These are phyloP conservation scores for Bursaphelenchus mucronatus DNA, from an alignment of 1,140 invertebrate genomes.

Conservation along the genomic window DNA sequence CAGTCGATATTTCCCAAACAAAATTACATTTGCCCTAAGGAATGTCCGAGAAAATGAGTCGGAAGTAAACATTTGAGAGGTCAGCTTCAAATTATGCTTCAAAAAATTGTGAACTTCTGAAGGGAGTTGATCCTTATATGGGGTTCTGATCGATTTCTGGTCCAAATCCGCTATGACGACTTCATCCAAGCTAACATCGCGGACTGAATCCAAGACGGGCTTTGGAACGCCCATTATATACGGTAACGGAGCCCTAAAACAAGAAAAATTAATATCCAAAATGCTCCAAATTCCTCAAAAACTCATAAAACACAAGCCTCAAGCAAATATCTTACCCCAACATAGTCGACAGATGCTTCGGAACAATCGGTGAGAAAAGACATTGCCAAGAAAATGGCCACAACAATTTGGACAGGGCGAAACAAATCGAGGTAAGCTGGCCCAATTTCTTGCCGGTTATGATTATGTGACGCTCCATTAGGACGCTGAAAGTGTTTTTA, in stretches of 20 bases:
- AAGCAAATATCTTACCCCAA: background rate
- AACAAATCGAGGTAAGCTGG: slow-evolving; percentile 12
- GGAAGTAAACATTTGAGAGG: slow-evolving; percentile 2
- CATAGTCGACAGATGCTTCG: too few relatives aligned
- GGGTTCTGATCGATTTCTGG: slow-evolving; percentile 6
- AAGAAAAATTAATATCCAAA: background rate
- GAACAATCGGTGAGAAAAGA: too few relatives aligned
- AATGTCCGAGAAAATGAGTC: slow-evolving; percentile 19
- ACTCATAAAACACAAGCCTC: background rate
- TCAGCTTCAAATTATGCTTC: slow-evolving; percentile 19
- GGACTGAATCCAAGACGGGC: background rate
- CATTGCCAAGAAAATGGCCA: slow-evolving; percentile 8
- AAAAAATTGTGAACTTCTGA: slow-evolving; percentile 6
- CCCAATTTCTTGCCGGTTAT: slow-evolving; percentile 14
- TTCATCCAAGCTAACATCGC: slow-evolving; percentile 1
- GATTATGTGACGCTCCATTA: slow-evolving; percentile 14
- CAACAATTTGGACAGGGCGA: slow-evolving; percentile 4
- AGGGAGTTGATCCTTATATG: slow-evolving; percentile 1
- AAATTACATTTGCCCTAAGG: background rate
- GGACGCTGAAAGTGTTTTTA: background rate
- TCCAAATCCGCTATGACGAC: slow-evolving; percentile 11
- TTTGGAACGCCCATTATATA: slow-evolving; percentile 17
- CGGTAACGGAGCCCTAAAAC: background rate
- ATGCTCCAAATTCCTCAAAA: background rate
- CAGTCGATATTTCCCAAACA: slow-evolving; percentile 9